Evolutionary conservation across 2,113 vertebrate species (phyloP), one percentile per base, ranked within the genome.

Genomic region (Podarcis muralis): DNA sequence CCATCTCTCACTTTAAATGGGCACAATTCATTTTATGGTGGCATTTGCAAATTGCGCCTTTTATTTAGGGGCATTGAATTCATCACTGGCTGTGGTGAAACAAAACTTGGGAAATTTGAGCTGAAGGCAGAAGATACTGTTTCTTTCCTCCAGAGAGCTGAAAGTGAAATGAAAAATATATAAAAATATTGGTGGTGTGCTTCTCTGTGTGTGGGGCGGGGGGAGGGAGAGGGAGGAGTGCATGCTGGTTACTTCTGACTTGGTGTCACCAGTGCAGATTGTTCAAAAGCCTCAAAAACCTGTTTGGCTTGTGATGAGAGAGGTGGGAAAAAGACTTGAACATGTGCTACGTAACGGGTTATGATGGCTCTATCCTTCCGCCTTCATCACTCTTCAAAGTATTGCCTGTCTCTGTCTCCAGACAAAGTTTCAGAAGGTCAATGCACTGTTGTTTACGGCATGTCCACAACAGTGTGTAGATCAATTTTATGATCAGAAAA

Each of bases 351-450:
- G 40, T 23, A 27, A 22, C 16, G 13, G 18, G 16, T 65, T 65
- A 48, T 65, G 37, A 82, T 37, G 81, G 37, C 62, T 83, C 6
- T 53, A 32, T 65, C 20, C 12, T 66, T 23, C 23, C 62, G 53
- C 4, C 30, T 68, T 77, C 22, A n/a, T 48, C 11, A 62, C 16
- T 22, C 32, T 57, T 35, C 53, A 74, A 84, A 69, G 18, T 65
- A 76, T 40, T 62, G 57, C 6, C 35, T 66, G 66, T 32, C 71
- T 27, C 30, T 83, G 77, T 18, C 48, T 77, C 53, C 30, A 62
- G 78, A 16, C 68, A 87, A 59, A n/a, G 23, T 23, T 81, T 74
- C 79, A 81, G 72, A 77, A 83, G 81, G 62, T 77, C 81, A 83
- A 78, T 83, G 72, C 20, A 83, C 32, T 43, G 43, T 57, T 88